Conservation (phyloP, 2,888 invertebrate genomes). For the Xestia sexstrigata region DNA sequence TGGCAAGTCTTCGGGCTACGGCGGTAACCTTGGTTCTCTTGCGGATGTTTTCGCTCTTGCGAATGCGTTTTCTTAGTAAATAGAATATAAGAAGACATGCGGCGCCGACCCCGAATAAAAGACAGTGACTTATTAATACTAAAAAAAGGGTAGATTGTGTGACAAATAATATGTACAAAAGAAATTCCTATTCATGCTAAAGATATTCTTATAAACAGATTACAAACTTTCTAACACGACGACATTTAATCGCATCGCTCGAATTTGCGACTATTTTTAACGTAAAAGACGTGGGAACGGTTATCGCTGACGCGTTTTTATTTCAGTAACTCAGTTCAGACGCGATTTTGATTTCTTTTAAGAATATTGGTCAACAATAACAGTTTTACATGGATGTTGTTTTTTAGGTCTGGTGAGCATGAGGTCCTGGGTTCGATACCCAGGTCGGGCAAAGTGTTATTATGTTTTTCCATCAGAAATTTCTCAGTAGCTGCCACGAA, state of each 20-base stretch:
- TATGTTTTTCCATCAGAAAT: neutral
- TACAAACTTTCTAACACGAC: neutral
- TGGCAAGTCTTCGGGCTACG: no score
- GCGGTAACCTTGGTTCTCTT: no score
- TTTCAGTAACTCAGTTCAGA: conserved; percentile 26
- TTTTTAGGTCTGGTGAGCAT: neutral
- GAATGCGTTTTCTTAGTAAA: no score
- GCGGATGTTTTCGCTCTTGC: no score
- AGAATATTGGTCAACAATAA: conserved; percentile 12
- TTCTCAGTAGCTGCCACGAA: neutral
- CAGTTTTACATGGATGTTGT: neutral
- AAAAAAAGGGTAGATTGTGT: no score
- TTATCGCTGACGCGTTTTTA: conserved; percentile 39
- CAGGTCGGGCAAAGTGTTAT: neutral
- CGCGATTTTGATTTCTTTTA: neutral
- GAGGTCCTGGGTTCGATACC: neutral
- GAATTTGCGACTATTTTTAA: conserved; percentile 38
- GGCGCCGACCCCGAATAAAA: no score
- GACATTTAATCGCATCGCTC: conserved; percentile 15
- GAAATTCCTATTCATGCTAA: no score
- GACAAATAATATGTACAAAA: no score
- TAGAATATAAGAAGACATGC: no score
- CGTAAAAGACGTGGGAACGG: conserved; percentile 17
- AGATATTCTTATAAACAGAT: neutral
- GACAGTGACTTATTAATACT: no score